Evolutionary conservation across 2,113 vertebrate species (phyloP).

Genomic region (Oryzias woworae): DNA sequence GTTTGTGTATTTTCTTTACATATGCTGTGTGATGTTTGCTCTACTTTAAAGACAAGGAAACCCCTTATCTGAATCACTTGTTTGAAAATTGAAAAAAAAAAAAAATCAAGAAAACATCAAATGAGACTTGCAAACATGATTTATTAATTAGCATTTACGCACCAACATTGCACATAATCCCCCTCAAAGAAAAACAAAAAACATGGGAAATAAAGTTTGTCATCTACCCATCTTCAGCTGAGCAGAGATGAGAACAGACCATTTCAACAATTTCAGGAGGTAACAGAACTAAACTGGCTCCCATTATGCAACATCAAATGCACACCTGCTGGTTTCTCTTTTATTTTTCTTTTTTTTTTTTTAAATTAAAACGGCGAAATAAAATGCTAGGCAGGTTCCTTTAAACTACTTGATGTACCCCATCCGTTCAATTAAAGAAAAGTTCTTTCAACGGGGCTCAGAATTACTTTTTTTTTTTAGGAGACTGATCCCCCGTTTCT

Average conservation of each 20-base stretch:
- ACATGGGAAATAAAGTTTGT: slow-evolving; percentile 38
- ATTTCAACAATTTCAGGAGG: slow-evolving; percentile 41
- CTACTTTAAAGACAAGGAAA: slow-evolving; percentile 1
- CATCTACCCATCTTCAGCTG: slow-evolving; percentile 41
- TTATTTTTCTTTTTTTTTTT: too few species aligned
- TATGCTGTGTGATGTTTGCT: slow-evolving; percentile 7
- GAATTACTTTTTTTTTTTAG: slow-evolving; percentile 31
- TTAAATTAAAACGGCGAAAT: slow-evolving; percentile 68
- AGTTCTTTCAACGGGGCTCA: slow-evolving; percentile 36
- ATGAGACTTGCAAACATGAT: slow-evolving; percentile 66
- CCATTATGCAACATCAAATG: slow-evolving; percentile 45
- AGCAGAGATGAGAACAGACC: slow-evolving; percentile 39
- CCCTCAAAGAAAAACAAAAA: slow-evolving; percentile 69
- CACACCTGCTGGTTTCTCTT: slow-evolving; percentile 54
- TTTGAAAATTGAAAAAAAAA: background rate
- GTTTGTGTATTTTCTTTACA: slow-evolving; percentile 16
- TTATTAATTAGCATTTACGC: slow-evolving; percentile 62
- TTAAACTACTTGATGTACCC: slow-evolving; percentile 51
- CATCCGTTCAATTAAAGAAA: slow-evolving; percentile 68
- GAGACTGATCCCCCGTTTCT: background rate
- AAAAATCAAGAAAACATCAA: background rate
- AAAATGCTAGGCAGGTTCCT: slow-evolving; percentile 74
- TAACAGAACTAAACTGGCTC: slow-evolving; percentile 48
- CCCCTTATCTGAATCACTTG: background rate
- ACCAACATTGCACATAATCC: slow-evolving; percentile 75